phyloP scores from a whole-genome alignment of 2,113 vertebrate species.

The Prunella himalayana region DNA sequence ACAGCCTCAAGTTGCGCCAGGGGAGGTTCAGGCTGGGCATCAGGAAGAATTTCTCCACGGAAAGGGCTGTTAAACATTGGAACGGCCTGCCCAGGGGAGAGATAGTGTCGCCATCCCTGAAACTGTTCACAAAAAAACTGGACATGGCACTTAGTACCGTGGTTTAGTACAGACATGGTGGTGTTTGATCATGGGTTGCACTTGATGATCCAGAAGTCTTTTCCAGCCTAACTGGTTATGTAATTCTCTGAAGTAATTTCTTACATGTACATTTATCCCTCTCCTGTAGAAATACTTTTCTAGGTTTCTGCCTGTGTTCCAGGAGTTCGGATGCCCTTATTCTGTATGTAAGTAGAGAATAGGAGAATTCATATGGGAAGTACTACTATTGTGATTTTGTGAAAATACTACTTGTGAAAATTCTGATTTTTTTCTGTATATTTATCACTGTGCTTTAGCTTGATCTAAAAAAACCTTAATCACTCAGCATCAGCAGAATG shows the following conservation, averaged over 20 bases:
- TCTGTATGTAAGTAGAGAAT: background rate
- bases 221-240: background rate
- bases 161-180: background rate
- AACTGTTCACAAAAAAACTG: background rate
- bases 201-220: background rate
- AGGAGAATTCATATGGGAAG: background rate
- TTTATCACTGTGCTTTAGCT: background rate
- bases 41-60: background rate
- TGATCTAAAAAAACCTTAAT: background rate
- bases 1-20: background rate
- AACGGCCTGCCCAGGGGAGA: background rate
- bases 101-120: background rate
- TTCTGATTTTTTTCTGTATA: background rate
- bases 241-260: background rate
- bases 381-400: background rate
- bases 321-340: accelerated
- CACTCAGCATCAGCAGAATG: background rate
- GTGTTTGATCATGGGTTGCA: background rate
- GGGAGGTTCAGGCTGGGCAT: background rate
- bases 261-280: accelerated
- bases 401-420: background rate
- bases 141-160: accelerated
- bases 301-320: background rate
- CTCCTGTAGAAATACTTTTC: background rate
- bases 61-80: background rate